phyloP scores from a whole-genome alignment of 2,113 vertebrate genomes.

The Takifugu flavidus region DNA sequence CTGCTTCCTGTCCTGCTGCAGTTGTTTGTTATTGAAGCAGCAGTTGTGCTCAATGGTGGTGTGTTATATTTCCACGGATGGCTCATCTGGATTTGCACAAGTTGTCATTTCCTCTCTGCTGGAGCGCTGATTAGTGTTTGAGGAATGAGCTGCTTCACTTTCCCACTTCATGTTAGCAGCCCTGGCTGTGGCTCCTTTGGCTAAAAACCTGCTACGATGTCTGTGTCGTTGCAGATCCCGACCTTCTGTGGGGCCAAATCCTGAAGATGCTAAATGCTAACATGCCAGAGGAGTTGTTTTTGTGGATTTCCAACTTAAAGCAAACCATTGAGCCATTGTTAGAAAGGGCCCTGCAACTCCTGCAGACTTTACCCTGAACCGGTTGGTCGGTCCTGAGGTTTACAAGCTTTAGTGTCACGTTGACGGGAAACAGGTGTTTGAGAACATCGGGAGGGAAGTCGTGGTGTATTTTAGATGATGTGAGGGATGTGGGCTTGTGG shows the following conservation, averaged over 20 bases:
- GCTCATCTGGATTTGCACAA: no score
- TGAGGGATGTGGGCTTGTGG: no score
- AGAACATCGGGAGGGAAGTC: no score
- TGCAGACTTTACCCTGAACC: conserved; percentile 43
- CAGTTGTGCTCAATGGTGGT: neutral
- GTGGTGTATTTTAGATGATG: no score
- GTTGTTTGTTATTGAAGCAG: neutral
- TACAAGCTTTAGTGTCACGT: neutral
- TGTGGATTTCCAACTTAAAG: conserved; percentile 71
- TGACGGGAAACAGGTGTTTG: no score
- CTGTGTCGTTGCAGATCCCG: conserved; percentile 80
- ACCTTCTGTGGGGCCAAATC: conserved; percentile 65
- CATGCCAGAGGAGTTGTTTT: conserved; percentile 65
- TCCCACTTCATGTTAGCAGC: neutral
- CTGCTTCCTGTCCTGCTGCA: neutral
- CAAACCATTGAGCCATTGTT: conserved; percentile 51
- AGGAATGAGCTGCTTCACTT: neutral
- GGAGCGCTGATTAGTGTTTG: neutral
- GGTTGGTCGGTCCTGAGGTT: neutral
- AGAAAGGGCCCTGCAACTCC: conserved; percentile 64
- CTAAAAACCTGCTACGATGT: conserved; percentile 67
- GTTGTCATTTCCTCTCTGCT: no score
- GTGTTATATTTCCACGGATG: no score
- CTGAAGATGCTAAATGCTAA: conserved; percentile 73
- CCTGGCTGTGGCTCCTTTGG: conserved; percentile 29